Conservation (phyloP, 2,113 vertebrate species). For the Bothrops jararaca region DNA sequence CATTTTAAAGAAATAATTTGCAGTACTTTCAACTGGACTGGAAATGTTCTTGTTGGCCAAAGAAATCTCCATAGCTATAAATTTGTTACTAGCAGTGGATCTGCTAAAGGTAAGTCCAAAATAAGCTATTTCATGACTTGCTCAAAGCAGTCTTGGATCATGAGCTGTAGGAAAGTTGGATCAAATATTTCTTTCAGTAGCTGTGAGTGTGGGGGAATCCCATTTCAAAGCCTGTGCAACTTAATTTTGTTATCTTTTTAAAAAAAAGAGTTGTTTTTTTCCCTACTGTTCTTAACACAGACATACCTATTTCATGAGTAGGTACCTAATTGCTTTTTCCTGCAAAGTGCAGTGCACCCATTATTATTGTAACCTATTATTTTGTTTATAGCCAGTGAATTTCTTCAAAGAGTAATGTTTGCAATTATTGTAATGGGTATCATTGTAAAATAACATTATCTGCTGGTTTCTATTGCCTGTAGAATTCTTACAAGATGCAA, state of each 20-base stretch:
- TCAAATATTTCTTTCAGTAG: not conserved
- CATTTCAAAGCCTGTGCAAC: not conserved
- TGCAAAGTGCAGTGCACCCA: not conserved
- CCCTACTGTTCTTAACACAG: not conserved
- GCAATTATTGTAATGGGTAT: not conserved
- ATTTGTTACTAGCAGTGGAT: not conserved
- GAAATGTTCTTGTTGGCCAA: not conserved
- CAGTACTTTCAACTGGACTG: not conserved
- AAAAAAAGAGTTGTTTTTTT: not conserved
- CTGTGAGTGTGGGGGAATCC: not conserved
- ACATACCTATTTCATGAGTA: too few relatives aligned
- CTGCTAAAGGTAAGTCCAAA: not conserved
- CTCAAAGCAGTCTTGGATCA: not conserved
- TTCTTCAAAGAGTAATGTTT: not conserved
- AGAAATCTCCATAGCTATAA: not conserved
- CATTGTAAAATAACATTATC: not conserved
- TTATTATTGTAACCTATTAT: too few relatives aligned
- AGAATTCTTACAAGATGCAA: not conserved
- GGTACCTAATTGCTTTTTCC: not conserved
- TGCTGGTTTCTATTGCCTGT: not conserved
- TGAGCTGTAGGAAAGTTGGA: not conserved
- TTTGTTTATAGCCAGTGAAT: not conserved
- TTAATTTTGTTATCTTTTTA: not conserved
- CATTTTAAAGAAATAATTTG: not conserved
- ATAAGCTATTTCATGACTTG: not conserved